Evolutionary conservation across 2,113 vertebrate genomes (phyloP), one percentile per base, ranked within the genome.

Genomic region (Actenoides hombroni): DNA sequence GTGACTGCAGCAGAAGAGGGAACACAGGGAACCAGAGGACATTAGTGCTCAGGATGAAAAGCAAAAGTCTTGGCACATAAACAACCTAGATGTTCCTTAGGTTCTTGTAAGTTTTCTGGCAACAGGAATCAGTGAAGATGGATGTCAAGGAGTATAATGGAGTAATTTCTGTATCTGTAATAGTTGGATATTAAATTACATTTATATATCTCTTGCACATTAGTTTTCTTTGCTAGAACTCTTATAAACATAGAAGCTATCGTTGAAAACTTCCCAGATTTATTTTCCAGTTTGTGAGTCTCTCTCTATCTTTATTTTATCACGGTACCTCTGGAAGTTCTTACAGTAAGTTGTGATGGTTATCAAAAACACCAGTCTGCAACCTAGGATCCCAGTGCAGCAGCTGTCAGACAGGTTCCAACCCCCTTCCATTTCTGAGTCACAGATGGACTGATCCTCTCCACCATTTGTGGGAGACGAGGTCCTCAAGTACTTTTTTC

Each of bases 211-310:
- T 90, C 67, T 92, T 37, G 39, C 44, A 63, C 68, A 80, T 93
- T 92, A 90, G 70, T 96, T 94, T 94, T 94, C 82, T 90, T 86
- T 81, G 42, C 64, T 74, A 71, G 83, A 83, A 93, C 23, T 83
- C 71, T 74, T 71, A 86, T 78, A 78, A 83, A 78, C 76, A 77
- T 35, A 53, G 68, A 88, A 81, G 42, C 68, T 53, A 26, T 67
- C 83, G 67, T 93, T 75, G 71, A 76, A 95, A 93, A 57, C 49
- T 88, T 77, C 46, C 20, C 25, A 78, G 82, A 90, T 90, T 93
- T 70, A 91, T 85, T 90, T 92, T 92, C 17, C 26, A 39, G 18
- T 10, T 16, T 23, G 42, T 75, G 29, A 21, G n/a, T 40, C 42
- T 79, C 11, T 51, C 31, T 73, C 35, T 51, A 10, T 75, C 31